Conservation (phyloP, 1,140 invertebrate species). For the Pseudachorutes palmiensis region DNA sequence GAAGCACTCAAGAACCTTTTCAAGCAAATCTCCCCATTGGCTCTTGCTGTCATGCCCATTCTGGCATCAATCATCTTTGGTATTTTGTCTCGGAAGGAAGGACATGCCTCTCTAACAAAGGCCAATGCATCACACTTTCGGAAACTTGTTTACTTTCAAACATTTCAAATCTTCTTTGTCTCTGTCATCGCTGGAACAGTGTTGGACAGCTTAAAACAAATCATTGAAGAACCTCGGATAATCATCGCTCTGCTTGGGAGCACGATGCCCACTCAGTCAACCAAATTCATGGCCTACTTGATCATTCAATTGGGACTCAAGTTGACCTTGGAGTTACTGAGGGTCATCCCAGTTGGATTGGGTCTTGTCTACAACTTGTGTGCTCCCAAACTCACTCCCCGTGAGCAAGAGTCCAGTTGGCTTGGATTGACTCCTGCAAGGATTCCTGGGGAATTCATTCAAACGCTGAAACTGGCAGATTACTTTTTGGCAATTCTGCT, state of each 20-base stretch:
- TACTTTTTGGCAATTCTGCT: constrained; percentile 3
- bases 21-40: not conserved
- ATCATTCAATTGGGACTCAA: constrained; percentile 4
- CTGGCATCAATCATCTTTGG: not conserved
- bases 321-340: constrained; percentile 1
- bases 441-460: not conserved
- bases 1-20: not conserved
- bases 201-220: not conserved
- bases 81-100: not conserved
- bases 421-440: not conserved
- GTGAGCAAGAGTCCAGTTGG: not conserved
- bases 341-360: not conserved
- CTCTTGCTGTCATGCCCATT: not conserved
- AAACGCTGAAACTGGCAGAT: not conserved
- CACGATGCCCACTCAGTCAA: not conserved
- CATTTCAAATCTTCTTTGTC: constrained; percentile 12
- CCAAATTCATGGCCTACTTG: constrained; percentile 3
- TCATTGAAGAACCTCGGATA: not conserved
- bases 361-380: not conserved
- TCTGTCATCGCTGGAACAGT: constrained; percentile 5
- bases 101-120: not conserved
- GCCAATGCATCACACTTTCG: not conserved
- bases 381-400: not conserved
- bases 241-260: not conserved
- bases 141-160: constrained; percentile 10